Evolutionary conservation across 2,797 vertebrate species (phyloP), one percentile per base, ranked within the genome.

Genomic region (Bryconaethiops microstoma): DNA sequence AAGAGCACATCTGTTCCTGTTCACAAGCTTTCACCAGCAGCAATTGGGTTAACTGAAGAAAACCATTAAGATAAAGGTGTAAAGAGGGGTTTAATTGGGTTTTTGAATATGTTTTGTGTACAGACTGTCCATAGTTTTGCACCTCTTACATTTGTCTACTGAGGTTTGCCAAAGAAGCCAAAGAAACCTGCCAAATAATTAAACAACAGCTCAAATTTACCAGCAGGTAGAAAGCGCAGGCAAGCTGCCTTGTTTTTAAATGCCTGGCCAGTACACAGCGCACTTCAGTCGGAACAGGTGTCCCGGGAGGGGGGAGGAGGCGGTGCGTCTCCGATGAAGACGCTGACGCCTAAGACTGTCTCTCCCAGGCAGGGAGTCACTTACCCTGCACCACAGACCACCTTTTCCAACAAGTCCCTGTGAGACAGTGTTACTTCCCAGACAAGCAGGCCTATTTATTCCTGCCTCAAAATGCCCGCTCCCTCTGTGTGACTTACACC

Each of bases 401-500:
- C 19, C 59, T 45, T 77, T 64, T 80, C 14, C 54, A 65, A 45
- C 72, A 59, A 77, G 59, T 55, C 69, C 48, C 78, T 48, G 42
- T 54, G 78, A 86, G 74, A 81, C 82, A 6, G 67, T 77, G 52
- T 82, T 84, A 82, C 83, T 85, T 83, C 81, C 79, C 71, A 78
- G 54, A 74, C 86, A 83, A 73, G 82, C 87, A 86, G 89, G 87
- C 91, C 91, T 92, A 92, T 93, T 92, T 93, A 92, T 92, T 93
- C 86, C 88, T 88, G 50, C 78, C 82, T 78, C 55, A 67, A 86
- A 82, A 79, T 83, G 55, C 64, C 76, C 57, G 17, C 63, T 75
- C 52, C 60, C 64, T 69, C 40, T 82, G 74, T 75, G 73, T 81
- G 71, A 81, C 25, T 74, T 69, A 76, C 19, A 23, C 76, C 62